Evolutionary conservation across 2,113 vertebrate genomes (phyloP).

Genomic region (Anoplopoma fimbria): DNA sequence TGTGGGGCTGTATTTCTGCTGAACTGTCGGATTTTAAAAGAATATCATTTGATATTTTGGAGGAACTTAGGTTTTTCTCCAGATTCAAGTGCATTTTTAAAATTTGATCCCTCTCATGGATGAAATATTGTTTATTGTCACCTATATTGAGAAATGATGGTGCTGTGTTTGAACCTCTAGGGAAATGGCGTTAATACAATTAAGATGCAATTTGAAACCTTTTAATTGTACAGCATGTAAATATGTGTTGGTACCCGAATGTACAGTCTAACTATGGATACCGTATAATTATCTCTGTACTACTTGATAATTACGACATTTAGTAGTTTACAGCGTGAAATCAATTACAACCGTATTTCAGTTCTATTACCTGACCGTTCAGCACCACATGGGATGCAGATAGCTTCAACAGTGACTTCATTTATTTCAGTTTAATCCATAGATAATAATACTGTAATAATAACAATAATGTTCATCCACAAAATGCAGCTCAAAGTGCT

Average conservation of each 20-base stretch:
- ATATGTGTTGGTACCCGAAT: neutral
- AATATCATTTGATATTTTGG: constrained; percentile 1
- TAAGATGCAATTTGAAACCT: neutral
- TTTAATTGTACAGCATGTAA: neutral
- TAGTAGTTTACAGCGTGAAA: neutral
- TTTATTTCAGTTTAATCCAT: neutral
- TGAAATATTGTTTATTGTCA: neutral
- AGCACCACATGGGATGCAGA: neutral
- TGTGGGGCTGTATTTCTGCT: neutral
- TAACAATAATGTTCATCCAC: neutral
- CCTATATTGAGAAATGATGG: neutral
- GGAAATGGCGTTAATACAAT: neutral
- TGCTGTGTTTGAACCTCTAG: neutral
- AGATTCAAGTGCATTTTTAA: neutral
- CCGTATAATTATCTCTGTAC: neutral
- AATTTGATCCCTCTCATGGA: neutral
- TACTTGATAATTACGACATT: neutral
- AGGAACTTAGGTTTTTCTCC: neutral
- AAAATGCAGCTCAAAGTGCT: neutral
- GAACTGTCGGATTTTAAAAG: constrained; percentile 1
- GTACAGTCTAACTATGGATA: neutral
- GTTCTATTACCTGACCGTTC: neutral
- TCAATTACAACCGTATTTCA: neutral
- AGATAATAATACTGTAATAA: neutral
- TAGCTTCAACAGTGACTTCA: neutral